These are phyloP conservation scores for Leuciscus waleckii DNA, from an alignment of 2,797 vertebrate species.

Conservation along the genomic window DNA sequence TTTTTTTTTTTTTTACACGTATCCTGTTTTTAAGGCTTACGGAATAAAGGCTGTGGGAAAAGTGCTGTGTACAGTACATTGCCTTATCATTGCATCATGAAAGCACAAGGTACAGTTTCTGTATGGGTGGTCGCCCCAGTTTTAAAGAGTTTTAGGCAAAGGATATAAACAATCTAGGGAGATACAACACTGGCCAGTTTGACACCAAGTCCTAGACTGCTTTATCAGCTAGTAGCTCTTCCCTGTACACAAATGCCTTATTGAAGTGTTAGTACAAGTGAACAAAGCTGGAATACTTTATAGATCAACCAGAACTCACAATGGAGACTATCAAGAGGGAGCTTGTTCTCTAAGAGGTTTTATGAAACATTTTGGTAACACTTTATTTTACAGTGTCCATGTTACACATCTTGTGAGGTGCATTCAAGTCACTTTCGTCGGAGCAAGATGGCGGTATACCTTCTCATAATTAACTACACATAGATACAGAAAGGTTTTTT, in stretches of 20 bases:
- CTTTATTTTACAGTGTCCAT: not conserved
- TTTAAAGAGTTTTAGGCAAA: constrained; percentile 43
- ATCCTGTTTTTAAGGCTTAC: constrained; percentile 30
- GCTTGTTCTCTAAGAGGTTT: not conserved
- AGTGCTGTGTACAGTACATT: constrained; percentile 53
- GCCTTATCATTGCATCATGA: constrained; percentile 51
- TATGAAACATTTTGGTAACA: not conserved
- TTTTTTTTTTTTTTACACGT: constrained; percentile 13
- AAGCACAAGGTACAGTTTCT: constrained; percentile 46
- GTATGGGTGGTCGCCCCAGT: constrained; percentile 28
- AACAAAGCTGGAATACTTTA: not conserved
- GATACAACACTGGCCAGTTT: not conserved
- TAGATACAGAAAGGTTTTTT: not conserved
- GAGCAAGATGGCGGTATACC: not conserved
- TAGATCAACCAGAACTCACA: not conserved
- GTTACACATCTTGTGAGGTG: not conserved
- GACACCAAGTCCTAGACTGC: not conserved
- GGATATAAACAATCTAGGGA: constrained; percentile 8
- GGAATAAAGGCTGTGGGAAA: constrained; percentile 35
- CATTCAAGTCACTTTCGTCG: not conserved
- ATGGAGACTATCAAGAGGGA: not conserved
- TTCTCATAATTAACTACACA: not conserved
- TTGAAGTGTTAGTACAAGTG: not conserved
- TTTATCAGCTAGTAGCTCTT: constrained; percentile 24
- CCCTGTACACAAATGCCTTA: not conserved